These are phyloP conservation scores for Hipposideros larvatus DNA, from an alignment of 2,797 vertebrate genomes.

Conservation along the genomic window DNA sequence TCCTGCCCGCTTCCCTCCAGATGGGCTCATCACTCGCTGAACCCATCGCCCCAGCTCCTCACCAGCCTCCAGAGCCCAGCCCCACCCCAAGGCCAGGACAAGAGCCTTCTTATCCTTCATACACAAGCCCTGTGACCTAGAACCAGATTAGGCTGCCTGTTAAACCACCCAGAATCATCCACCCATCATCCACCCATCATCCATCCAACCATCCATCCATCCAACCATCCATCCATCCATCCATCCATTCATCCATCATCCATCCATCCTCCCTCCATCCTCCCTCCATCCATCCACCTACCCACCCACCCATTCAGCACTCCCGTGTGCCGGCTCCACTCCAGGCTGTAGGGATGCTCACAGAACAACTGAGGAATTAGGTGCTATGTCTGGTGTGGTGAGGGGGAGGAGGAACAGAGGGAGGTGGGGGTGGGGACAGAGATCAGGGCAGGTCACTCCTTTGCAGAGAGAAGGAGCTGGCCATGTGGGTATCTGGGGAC, in stretches of 20 bases:
- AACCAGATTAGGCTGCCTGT: background rate
- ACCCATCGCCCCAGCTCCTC: too few species aligned
- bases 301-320: background rate
- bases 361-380: background rate
- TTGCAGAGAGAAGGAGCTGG: background rate
- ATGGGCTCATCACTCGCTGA: too few species aligned
- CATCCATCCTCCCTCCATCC: fast-evolving
- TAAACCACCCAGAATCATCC: background rate
- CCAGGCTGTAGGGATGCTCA: too few species aligned
- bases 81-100: background rate
- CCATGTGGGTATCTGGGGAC: too few species aligned
- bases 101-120: background rate
- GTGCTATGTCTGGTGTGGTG: background rate
- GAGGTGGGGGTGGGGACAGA: background rate
- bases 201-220: too few species aligned
- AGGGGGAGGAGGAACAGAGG: background rate
- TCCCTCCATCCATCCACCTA: background rate
- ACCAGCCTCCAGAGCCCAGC: background rate
- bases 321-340: background rate
- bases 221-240: background rate
- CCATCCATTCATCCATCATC: background rate
- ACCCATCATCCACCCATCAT: too few species aligned
- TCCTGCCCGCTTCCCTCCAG: background rate
- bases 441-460: too few species aligned
- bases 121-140: background rate